Base-by-base conservation (phyloP, 2,113 vertebrate species). In the Zeus faber region DNA sequence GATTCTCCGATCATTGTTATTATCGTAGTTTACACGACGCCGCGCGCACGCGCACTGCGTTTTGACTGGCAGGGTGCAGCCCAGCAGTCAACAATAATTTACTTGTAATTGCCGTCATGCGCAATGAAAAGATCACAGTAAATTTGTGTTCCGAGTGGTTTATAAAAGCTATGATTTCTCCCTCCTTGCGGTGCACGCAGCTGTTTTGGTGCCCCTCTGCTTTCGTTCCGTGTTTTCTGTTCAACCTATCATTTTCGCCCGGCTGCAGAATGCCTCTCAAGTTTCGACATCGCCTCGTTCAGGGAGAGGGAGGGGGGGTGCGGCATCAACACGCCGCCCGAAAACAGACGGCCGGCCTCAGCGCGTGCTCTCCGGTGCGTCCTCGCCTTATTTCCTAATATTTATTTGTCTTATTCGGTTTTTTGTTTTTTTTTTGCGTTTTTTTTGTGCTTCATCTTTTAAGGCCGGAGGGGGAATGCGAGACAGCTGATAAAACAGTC, bases 401-500 rank as follows among this genome's bases (percentile, higher is more conserved):
- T 82, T 43, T 43, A 43, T 43, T 43, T 21, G 16, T 43, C 4
- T 43, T 20, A 2, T 39, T 39, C 10, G n/a, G 37, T 63, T 72
- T 49, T 70, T 64, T n/a, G n/a, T n/a, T n/a, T n/a, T n/a, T n/a
- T n/a, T n/a, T n/a, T n/a, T n/a, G n/a, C n/a, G n/a, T n/a, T n/a
- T n/a, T n/a, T n/a, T n/a, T n/a, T n/a, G n/a, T n/a, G n/a, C n/a
- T 57, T 61, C 24, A 49, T 74, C 58, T 57, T 21, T 52, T 6
- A 1, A 16, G 57, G 65, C 72, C 14, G 25, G 35, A 29, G 52
- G 70, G 62, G 22, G 35, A 61, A 63, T 27, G 35, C 26, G 35
- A 81, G 72, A 71, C 76, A 47, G 61, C 72, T 75, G 74, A 81
- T 76, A 62, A 82, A 85, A 83, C 72, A 63, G 24, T 46, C 74